These are phyloP conservation scores for Macquaria ambigua DNA, from an alignment of 2,113 vertebrate genomes.

Conservation along the genomic window DNA sequence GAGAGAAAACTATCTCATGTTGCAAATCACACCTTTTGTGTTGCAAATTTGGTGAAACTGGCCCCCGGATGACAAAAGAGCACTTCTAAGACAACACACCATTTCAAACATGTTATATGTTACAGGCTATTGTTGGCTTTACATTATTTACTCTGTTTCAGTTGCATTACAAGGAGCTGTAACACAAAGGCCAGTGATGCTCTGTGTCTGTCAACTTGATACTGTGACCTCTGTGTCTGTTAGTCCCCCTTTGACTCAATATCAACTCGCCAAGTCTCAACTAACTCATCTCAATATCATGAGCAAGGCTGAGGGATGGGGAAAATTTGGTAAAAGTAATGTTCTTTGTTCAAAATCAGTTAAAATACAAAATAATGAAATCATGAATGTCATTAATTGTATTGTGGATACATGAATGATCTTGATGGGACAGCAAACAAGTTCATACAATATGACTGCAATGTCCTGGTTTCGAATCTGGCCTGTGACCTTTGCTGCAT, in stretches of 20 bases:
- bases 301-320: neutral
- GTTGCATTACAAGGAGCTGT: slow-evolving; percentile 17
- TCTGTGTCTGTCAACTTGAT: slow-evolving; percentile 11
- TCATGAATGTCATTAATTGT: neutral
- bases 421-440: neutral
- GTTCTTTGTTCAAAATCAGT: neutral
- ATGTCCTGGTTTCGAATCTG: neutral
- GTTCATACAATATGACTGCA: neutral
- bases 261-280: neutral
- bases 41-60: neutral
- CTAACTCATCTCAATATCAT: neutral
- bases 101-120: neutral
- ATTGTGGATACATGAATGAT: neutral
- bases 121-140: neutral
- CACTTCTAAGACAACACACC: neutral
- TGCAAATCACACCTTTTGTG: neutral
- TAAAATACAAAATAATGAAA: neutral
- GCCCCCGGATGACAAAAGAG: neutral
- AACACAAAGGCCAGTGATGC: slow-evolving; percentile 29
- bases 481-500: neutral
- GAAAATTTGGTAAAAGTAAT: neutral
- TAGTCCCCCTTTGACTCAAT: neutral
- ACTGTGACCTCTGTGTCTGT: slow-evolving; percentile 16
- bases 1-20: neutral
- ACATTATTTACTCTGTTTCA: slow-evolving; percentile 25